A percentile compares a stretch with the other conserved stretches of the same genome.
Evolutionary conservation across 2,113 vertebrate genomes (phyloP).

Genomic region (Piliocolobus tephrosceles): DNA sequence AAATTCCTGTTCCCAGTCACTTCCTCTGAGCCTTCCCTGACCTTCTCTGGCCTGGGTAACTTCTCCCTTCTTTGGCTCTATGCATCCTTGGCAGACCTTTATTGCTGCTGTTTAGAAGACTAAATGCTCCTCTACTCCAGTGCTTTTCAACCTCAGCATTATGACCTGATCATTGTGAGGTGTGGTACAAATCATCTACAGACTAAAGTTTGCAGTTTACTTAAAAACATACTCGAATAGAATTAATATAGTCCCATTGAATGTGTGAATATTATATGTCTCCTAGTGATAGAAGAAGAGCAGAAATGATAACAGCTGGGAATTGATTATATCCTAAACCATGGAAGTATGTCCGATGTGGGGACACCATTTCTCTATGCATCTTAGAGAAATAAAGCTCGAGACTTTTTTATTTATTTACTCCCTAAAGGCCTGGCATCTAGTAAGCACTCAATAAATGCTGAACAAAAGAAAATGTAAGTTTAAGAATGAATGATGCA

Average conservation of each 20-base stretch:
- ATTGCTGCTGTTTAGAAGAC: background rate
- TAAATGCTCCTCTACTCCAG: background rate
- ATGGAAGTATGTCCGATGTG: fast-evolving
- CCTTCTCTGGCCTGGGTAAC: background rate
- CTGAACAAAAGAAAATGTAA: background rate
- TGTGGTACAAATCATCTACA: background rate
- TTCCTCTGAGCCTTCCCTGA: background rate
- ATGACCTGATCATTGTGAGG: background rate
- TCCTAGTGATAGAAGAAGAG: background rate
- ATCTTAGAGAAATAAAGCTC: background rate
- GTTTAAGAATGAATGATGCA: background rate
- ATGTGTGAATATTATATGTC: background rate
- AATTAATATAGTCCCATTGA: background rate
- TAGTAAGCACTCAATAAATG: background rate
- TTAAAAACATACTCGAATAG: background rate
- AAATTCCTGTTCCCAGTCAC: background rate
- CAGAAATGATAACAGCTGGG: background rate
- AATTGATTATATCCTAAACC: background rate
- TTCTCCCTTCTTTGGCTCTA: background rate
- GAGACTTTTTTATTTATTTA: background rate
- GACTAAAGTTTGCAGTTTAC: background rate
- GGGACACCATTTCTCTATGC: background rate
- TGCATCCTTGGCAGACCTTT: background rate
- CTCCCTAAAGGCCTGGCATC: background rate
- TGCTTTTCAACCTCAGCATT: background rate